Base-by-base conservation (phyloP, 2,888 invertebrate species). In the Platycheirus rosarum region DNA sequence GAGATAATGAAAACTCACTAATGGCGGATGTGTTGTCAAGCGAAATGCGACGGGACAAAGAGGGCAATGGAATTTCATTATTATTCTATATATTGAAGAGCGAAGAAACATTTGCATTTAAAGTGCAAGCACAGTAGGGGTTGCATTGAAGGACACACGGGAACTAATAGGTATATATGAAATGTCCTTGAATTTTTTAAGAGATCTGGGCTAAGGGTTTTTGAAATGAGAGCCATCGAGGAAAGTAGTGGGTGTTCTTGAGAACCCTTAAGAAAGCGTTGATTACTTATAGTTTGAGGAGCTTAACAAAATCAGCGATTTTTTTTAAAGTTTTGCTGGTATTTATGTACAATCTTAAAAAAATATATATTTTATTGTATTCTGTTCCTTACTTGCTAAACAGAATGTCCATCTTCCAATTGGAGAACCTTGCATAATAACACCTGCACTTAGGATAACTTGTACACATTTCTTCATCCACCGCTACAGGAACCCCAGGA, bases 1-100 rank as follows among this genome's bases (percentile, higher is more conserved):
- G 70, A 75, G 66, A 80, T 80, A 71, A 80, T 80, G 75, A 71
- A 75, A 75, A 66, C 70, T 62, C 70, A 75, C 80, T 80, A 80
- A 80, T 75, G 75, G 80, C 70, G 66, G 70, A 75, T 75, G 75
- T 66, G 65, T 70, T 29, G 49, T 44, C 79, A 70, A 63, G 74
- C 74, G 65, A 65, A 74, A 75, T 32, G 66, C 53, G 35, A 66
- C 71, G 70, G 29, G 55, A 66, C 75, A 75, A 75, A 65, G 69
- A 75, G 37, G 70, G 70, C 70, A 75, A 66, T 80, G 80, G 70
- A 53, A 75, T 71, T 69, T 70, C 11, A 44, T 60, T 74, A 68
- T 66, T 42, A 57, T 57, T 40, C 13, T 42, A 13, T 53, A 13
- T 53, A 71, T 66, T 53, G 65, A 53, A 46, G 35, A 48, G 51